Percentiles rank a stretch among this genome's conserved stretches.
Evolutionary conservation across 2,113 vertebrate species (phyloP).

Genomic region (Leucosticte australis): DNA sequence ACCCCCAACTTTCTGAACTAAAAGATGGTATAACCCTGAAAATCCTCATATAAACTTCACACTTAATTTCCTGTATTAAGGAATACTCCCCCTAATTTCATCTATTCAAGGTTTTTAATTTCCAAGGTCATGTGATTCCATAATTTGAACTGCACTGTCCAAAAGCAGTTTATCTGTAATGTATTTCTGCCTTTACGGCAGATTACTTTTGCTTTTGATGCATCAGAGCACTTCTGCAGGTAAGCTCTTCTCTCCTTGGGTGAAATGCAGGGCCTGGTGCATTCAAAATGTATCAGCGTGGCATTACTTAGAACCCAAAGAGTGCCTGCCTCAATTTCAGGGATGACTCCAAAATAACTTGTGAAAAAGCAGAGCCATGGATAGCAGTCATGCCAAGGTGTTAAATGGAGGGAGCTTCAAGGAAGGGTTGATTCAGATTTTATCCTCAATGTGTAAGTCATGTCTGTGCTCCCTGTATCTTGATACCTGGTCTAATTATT

Average conservation of each 20-base stretch:
- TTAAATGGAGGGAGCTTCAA: background rate
- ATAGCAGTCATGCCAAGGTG: background rate
- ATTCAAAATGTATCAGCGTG: background rate
- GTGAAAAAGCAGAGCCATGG: background rate
- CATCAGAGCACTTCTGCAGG: background rate
- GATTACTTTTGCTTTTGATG: background rate
- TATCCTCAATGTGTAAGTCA: background rate
- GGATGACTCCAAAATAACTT: background rate
- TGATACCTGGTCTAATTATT: conserved; percentile 29
- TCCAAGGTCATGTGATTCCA: background rate
- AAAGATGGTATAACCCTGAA: background rate
- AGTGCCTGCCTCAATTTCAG: fast-evolving
- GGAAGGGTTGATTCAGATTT: background rate
- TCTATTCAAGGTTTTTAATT: background rate
- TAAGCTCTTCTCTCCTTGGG: background rate
- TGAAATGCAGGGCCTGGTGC: background rate
- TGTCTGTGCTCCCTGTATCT: background rate
- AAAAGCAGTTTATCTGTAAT: background rate
- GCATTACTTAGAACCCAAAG: background rate
- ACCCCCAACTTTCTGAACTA: background rate
- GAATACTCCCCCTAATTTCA: background rate
- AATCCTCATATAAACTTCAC: background rate
- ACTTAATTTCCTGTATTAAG: background rate
- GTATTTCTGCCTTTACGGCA: background rate
- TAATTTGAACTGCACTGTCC: background rate